Conservation (phyloP, 1,140 invertebrate genomes). For the Lepidurus packardi region DNA sequence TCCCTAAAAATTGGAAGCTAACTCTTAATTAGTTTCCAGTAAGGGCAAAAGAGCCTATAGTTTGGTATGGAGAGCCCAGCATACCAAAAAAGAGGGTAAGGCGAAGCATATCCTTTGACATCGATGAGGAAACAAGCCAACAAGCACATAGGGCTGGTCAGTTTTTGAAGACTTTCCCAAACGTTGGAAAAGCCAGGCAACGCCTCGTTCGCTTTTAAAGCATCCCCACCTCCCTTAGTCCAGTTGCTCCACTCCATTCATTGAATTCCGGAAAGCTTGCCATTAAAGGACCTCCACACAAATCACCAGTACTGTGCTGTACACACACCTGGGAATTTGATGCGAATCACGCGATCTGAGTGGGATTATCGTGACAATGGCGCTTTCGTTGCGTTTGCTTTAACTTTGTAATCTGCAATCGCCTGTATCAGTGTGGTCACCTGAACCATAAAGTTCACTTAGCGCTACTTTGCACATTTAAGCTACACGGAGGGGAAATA, state of each 20-base stretch:
- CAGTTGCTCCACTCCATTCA: background rate
- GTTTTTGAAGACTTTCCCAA: background rate
- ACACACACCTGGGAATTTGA: background rate
- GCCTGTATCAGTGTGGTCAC: no score
- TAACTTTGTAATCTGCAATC: no score
- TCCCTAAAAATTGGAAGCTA: background rate
- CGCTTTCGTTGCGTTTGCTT: no score
- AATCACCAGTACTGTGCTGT: background rate
- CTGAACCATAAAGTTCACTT: no score
- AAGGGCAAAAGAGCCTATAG: background rate
- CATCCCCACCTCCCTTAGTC: background rate
- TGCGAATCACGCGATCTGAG: background rate
- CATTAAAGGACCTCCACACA: conserved; percentile 1
- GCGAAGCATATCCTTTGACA: background rate
- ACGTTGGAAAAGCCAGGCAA: background rate
- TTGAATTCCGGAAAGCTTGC: background rate
- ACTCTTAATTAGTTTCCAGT: background rate
- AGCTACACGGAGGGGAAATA: no score
- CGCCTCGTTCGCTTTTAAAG: background rate
- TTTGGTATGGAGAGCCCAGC: background rate
- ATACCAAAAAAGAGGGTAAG: background rate
- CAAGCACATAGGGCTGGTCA: background rate
- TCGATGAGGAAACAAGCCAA: background rate
- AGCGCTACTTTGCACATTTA: no score
- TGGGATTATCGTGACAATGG: background rate